phyloP scores from a whole-genome alignment of 2,113 vertebrate species.

The Gila orcuttii region DNA sequence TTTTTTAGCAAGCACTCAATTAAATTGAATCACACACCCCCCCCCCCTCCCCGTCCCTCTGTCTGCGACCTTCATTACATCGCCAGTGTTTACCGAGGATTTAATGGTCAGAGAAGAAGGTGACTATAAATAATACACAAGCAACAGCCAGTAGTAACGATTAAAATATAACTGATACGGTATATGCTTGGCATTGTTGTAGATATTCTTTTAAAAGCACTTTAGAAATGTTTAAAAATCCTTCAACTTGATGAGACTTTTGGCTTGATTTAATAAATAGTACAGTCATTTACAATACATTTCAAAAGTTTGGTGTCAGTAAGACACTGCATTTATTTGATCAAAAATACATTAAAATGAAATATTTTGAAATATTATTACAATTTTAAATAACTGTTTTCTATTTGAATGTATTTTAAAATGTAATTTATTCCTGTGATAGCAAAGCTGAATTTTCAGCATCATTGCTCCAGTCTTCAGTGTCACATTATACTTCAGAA shows the following conservation, averaged over 20 bases:
- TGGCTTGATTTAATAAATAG: neutral
- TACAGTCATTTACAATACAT: neutral
- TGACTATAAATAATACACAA: constrained; percentile 22
- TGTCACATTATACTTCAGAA: neutral
- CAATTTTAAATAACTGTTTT: neutral
- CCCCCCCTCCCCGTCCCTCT: too few species aligned
- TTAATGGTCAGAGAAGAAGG: constrained; percentile 7
- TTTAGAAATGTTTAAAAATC: neutral
- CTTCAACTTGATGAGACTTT: neutral
- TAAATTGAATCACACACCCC: neutral
- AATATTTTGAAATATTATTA: neutral
- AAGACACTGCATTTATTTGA: neutral
- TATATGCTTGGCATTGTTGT: neutral
- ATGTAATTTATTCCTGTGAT: neutral
- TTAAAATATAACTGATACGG: neutral
- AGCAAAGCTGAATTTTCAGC: neutral
- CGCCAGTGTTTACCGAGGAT: neutral
- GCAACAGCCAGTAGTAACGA: neutral
- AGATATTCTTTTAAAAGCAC: neutral
- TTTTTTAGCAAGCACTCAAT: constrained; percentile 4
- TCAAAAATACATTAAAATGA: neutral
- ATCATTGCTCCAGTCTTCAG: neutral
- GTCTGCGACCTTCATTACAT: constrained; percentile 17
- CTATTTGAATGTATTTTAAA: neutral
- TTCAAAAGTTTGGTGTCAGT: neutral